Evolutionary conservation across 2,888 invertebrate genomes (phyloP).

Genomic region (Eupithecia abbreviata): DNA sequence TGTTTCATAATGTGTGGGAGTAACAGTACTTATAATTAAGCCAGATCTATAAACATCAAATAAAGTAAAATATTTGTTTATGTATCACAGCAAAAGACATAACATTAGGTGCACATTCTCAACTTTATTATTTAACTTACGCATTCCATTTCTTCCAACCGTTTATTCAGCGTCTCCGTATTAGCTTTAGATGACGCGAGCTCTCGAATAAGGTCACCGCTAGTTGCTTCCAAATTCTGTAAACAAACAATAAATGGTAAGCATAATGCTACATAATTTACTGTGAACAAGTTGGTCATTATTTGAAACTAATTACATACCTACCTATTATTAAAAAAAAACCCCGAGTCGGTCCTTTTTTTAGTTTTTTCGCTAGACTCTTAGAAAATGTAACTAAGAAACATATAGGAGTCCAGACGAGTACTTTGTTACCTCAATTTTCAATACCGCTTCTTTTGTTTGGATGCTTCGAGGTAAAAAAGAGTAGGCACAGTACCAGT

Average conservation of each 20-base stretch:
- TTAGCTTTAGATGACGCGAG: constrained; percentile 6
- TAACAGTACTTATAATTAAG: neutral
- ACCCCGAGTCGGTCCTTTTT: too few relatives aligned
- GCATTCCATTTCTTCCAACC: constrained; percentile 12
- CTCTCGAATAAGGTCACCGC: constrained; percentile 17
- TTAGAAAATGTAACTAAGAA: too few relatives aligned
- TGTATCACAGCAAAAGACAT: too few relatives aligned
- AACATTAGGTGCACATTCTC: too few relatives aligned
- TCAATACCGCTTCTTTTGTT: too few relatives aligned
- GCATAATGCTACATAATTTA: neutral
- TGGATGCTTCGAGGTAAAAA: too few relatives aligned
- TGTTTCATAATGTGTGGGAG: neutral
- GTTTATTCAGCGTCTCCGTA: constrained; percentile 16
- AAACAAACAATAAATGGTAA: constrained; percentile 7
- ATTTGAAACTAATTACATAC: neutral
- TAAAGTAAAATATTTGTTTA: too few relatives aligned
- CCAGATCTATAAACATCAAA: neutral
- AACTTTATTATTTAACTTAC: constrained; percentile 8
- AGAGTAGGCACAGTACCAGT: too few relatives aligned
- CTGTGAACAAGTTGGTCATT: neutral
- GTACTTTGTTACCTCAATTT: too few relatives aligned
- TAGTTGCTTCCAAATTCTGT: constrained; percentile 22
- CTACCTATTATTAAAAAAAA: too few relatives aligned
- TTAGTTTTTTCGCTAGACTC: too few relatives aligned
- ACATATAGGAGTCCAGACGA: too few relatives aligned